Evolutionary conservation across 2,113 vertebrate species (phyloP).

Genomic region (Mesoclemmys tuberculata): DNA sequence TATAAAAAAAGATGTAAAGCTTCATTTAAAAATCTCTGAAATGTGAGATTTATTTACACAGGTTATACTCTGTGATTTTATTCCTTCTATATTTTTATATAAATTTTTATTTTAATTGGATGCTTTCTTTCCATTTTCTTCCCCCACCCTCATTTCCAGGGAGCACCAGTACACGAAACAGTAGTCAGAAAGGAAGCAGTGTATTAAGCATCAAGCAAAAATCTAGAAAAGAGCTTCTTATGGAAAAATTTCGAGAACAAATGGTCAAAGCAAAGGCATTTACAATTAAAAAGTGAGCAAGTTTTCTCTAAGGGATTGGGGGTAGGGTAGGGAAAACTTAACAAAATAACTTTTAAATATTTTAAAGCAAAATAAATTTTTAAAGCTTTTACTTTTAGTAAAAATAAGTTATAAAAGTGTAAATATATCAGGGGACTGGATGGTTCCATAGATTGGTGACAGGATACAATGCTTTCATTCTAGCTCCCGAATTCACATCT

Average conservation of each 20-base stretch:
- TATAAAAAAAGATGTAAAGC: not conserved
- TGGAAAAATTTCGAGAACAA: slow-evolving; percentile 93
- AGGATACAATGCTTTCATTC: not conserved
- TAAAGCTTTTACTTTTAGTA: not conserved
- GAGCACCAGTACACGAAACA: slow-evolving; percentile 91
- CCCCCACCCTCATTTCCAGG: slow-evolving; percentile 78
- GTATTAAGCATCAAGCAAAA: slow-evolving; percentile 87
- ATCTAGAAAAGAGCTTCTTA: slow-evolving; percentile 89
- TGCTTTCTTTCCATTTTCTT: not conserved
- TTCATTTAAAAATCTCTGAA: not conserved
- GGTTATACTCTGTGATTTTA: not conserved
- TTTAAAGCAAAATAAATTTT: not conserved
- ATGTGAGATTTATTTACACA: not conserved
- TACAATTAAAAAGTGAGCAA: slow-evolving; percentile 87
- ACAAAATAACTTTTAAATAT: too few species aligned
- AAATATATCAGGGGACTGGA: not conserved
- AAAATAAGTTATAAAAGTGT: not conserved
- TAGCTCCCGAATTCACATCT: not conserved
- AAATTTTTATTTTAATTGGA: not conserved
- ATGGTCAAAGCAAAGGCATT: slow-evolving; percentile 90
- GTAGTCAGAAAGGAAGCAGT: slow-evolving; percentile 90
- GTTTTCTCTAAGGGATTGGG: not conserved
- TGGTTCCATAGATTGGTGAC: fast-evolving
- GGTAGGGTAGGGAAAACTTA: not conserved
- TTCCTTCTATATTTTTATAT: not conserved